Evolutionary conservation across 2,113 vertebrate species (phyloP), one percentile per base, ranked within the genome.

Genomic region (Nibea albiflora): DNA sequence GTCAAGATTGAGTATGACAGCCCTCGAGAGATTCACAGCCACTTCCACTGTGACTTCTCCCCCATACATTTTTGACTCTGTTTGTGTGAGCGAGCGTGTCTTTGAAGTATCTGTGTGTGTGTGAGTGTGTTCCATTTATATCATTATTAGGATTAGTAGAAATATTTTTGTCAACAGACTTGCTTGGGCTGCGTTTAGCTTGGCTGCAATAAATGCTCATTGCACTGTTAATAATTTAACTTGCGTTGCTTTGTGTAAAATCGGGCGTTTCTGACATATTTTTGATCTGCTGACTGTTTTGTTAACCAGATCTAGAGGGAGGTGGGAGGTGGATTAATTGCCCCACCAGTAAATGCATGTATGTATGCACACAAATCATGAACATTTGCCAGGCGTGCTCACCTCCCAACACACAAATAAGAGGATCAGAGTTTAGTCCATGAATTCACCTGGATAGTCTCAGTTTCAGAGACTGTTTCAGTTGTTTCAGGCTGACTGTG

Each of bases 41-140:
- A 93, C 65, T 94, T 95, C 83, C 93, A 95, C 54, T 95, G 94
- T 9, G 92, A 95, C 68, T 96, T 96, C 84, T 96, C 95, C 39
- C 91, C 93, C 8, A 93, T 95, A 83, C 88, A 94, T 46, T 95
- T 95, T 67, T 96, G 91, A 95, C 11, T 58, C 5, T 11, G 15
- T 73, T 22, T 73, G 56, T 70, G 62, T 53, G 20, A 46, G 17
- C 17, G 47, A n/a, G 50, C 11, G 4, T 71, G 28, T 46, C 50
- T 85, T 66, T 85, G 9, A 56, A 19, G 10, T 78, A 28, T 72
- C 2, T 42, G 4, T 69, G 66, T 80, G 71, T 87, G 16, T 35
- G 84, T 81, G 46, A 76, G 52, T 53, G 44, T 57, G 60, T 64
- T 67, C 26, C 52, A 60, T 80, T 73, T 88, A 46, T 80, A 50